Evolutionary conservation across 2,113 vertebrate genomes (phyloP).

Genomic region (Trachemys scripta): DNA sequence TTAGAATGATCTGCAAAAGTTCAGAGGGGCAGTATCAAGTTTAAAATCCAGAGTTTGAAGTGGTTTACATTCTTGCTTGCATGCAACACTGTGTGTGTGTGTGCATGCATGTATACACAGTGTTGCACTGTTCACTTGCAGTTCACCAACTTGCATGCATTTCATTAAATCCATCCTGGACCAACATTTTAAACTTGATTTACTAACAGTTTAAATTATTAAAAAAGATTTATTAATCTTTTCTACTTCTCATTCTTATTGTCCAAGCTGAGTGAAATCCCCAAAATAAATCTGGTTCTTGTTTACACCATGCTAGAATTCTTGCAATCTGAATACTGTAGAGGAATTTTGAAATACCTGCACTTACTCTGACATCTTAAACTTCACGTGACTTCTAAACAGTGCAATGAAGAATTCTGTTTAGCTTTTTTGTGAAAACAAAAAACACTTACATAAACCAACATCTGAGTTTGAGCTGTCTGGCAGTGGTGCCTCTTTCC

Average conservation of each 20-base stretch:
- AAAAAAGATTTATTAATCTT: neutral
- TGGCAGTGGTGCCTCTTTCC: neutral
- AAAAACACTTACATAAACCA: neutral
- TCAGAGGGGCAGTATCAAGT: neutral
- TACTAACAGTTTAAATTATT: neutral
- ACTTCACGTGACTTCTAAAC: neutral
- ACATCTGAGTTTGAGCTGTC: neutral
- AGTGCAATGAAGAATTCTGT: neutral
- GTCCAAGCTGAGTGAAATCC: neutral
- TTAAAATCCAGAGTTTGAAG: neutral
- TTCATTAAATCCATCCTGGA: neutral
- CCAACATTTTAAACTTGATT: neutral
- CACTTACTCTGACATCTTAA: too few relatives aligned
- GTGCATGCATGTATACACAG: neutral
- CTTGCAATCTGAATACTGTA: neutral
- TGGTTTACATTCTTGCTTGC: neutral
- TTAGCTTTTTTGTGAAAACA: neutral
- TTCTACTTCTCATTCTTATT: neutral
- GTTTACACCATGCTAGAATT: neutral
- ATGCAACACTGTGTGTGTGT: neutral
- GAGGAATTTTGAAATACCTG: neutral
- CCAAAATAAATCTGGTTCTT: neutral
- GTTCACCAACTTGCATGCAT: neutral
- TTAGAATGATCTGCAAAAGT: neutral
- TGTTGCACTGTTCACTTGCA: neutral